phyloP scores from a whole-genome alignment of 2,888 invertebrate species.

The Drosophila infuscata region DNA sequence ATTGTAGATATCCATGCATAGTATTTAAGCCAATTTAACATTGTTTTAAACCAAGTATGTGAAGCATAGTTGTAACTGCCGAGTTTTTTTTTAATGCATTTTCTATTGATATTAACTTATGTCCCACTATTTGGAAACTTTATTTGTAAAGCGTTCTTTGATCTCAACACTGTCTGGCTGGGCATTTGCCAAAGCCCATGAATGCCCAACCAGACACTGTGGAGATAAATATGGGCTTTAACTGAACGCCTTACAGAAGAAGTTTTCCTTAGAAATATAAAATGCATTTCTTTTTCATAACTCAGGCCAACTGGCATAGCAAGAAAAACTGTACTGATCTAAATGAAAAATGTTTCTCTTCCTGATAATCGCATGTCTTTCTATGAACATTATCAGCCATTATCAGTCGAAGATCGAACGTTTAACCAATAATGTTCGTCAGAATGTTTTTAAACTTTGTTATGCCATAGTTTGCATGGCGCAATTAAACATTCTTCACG shows the following conservation, averaged over 20 bases:
- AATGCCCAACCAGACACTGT: slow-evolving; percentile 44
- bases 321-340: slow-evolving; percentile 63
- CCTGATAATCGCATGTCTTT: slow-evolving; percentile 53
- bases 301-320: slow-evolving; percentile 44
- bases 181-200: slow-evolving; percentile 69
- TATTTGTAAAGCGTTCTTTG: slow-evolving; percentile 51
- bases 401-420: slow-evolving; percentile 67
- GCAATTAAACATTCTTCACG: slow-evolving; percentile 60
- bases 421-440: slow-evolving; percentile 71
- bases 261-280: slow-evolving; percentile 31
- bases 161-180: slow-evolving; percentile 47
- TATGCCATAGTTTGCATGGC: slow-evolving; percentile 40
- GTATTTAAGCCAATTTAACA: slow-evolving; percentile 40
- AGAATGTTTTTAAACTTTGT: slow-evolving; percentile 66
- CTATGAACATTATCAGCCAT: slow-evolving; percentile 26
- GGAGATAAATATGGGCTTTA: slow-evolving; percentile 68
- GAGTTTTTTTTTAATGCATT: slow-evolving; percentile 33
- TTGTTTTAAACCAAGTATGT: slow-evolving; percentile 43
- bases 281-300: slow-evolving; percentile 17
- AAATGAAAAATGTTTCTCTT: slow-evolving; percentile 80
- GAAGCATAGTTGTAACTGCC: slow-evolving; percentile 20
- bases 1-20: slow-evolving; percentile 66
- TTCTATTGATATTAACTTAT: slow-evolving; percentile 10
- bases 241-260: slow-evolving; percentile 44
- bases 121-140: slow-evolving; percentile 24